Evolutionary conservation across 1,140 invertebrate genomes (phyloP).

Genomic region (Brachionus sp.): DNA sequence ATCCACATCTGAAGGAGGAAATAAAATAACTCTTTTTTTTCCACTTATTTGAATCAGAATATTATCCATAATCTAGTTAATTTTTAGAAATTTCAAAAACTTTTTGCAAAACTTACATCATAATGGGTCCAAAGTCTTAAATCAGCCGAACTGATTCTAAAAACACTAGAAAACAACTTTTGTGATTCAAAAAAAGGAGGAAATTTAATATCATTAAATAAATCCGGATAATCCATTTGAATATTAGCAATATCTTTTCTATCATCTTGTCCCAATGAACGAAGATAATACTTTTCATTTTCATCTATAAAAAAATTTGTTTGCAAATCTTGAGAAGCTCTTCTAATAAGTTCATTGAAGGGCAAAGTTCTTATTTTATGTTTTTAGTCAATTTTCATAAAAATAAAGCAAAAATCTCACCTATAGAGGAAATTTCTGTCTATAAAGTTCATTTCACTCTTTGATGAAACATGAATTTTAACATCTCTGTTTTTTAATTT

Average conservation of each 20-base stretch:
- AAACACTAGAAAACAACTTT: constrained; percentile 64
- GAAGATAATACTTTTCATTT: constrained; percentile 63
- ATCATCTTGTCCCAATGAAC: constrained; percentile 63
- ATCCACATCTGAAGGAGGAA: constrained; percentile 61
- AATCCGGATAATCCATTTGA: constrained; percentile 59
- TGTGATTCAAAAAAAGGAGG: constrained; percentile 60
- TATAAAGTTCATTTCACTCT: constrained; percentile 62
- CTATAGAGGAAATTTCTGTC: constrained; percentile 65
- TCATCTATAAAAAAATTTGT: constrained; percentile 57
- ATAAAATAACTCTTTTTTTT: constrained; percentile 62
- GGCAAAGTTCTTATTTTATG: constrained; percentile 56
- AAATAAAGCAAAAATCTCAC: constrained; percentile 49
- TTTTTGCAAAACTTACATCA: constrained; percentile 58
- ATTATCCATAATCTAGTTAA: constrained; percentile 64
- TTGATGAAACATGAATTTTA: constrained; percentile 62
- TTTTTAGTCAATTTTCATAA: background rate
- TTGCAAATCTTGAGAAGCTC: constrained; percentile 55
- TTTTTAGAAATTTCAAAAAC: background rate
- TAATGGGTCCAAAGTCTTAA: constrained; percentile 67
- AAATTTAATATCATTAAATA: constrained; percentile 61
- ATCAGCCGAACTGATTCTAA: constrained; percentile 62
- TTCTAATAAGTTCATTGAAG: constrained; percentile 60
- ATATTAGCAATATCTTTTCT: constrained; percentile 62
- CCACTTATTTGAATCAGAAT: constrained; percentile 64
- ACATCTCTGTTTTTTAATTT: constrained; percentile 57